Percentiles rank a stretch among this genome's conserved stretches.
Evolutionary conservation across 1,140 invertebrate species (phyloP).

Genomic region (Calliopsis andreniformis): DNA sequence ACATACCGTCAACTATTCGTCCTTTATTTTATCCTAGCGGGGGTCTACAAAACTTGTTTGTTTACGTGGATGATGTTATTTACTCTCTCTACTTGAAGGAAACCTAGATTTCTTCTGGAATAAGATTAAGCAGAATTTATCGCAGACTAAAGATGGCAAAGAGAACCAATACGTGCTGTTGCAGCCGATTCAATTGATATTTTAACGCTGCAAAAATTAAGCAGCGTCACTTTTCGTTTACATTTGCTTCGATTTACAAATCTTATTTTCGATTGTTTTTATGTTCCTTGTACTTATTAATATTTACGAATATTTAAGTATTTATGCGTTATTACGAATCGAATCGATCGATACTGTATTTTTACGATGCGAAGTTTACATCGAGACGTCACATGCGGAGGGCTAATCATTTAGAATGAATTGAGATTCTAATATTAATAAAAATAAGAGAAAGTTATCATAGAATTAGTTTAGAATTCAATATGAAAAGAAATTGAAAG

Average conservation of each 20-base stretch:
- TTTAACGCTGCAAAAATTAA: constrained; percentile 25
- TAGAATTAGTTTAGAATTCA: too few species aligned
- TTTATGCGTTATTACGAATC: not conserved
- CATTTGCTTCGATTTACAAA: not conserved
- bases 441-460: too few species aligned
- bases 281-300: not conserved
- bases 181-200: not conserved
- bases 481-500: too few species aligned
- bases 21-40: too few species aligned
- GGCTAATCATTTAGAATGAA: not conserved
- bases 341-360: constrained; percentile 39
- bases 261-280: not conserved
- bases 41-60: not conserved
- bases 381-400: too few species aligned
- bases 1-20: too few species aligned
- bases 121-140: too few species aligned
- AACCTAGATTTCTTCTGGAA: too few species aligned
- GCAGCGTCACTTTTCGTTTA: not conserved
- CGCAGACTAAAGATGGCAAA: not conserved
- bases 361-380: not conserved
- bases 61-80: not conserved
- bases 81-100: too few species aligned
- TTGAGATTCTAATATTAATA: too few species aligned
- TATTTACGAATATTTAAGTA: too few species aligned
- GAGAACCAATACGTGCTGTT: not conserved